These are phyloP conservation scores for Andinoacara biseriatus DNA, from an alignment of 2,113 vertebrate species.

Conservation along the genomic window DNA sequence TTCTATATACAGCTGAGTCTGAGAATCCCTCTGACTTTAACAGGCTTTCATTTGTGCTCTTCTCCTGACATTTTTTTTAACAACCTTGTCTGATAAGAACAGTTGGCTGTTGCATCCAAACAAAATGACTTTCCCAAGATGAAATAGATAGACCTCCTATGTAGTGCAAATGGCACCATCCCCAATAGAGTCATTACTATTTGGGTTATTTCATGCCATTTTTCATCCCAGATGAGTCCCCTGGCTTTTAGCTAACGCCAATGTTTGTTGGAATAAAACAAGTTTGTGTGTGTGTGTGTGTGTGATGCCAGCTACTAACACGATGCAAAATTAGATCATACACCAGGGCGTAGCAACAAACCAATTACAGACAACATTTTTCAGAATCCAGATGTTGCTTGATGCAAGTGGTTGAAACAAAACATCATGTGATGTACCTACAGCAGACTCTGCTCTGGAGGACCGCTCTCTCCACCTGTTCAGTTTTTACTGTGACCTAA, in stretches of 20 bases:
- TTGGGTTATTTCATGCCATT: slow-evolving; percentile 43
- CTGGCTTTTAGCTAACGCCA: slow-evolving; percentile 29
- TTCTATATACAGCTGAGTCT: neutral
- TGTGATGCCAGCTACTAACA: slow-evolving; percentile 17
- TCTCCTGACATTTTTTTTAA: slow-evolving; percentile 16
- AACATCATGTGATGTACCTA: neutral
- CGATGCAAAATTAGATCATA: slow-evolving; percentile 19
- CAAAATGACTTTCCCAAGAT: slow-evolving; percentile 41
- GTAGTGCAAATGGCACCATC: slow-evolving; percentile 41
- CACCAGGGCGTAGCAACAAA: slow-evolving; percentile 16
- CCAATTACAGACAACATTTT: slow-evolving; percentile 12
- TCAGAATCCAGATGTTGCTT: slow-evolving; percentile 3
- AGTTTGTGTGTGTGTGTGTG: slow-evolving; percentile 18
- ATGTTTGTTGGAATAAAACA: slow-evolving; percentile 32
- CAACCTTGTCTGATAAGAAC: slow-evolving; percentile 12
- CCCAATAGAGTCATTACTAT: slow-evolving; percentile 25
- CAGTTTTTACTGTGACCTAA: neutral
- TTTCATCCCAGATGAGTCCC: slow-evolving; percentile 46
- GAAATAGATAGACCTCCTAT: slow-evolving; percentile 34
- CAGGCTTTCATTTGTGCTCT: slow-evolving; percentile 17
- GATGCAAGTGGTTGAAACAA: neutral
- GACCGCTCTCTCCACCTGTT: neutral
- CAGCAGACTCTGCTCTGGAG: neutral
- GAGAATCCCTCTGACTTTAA: slow-evolving; percentile 22
- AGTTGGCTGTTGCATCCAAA: slow-evolving; percentile 5